Conservation (phyloP, 1,140 invertebrate genomes). For the Lucilia sericata region DNA sequence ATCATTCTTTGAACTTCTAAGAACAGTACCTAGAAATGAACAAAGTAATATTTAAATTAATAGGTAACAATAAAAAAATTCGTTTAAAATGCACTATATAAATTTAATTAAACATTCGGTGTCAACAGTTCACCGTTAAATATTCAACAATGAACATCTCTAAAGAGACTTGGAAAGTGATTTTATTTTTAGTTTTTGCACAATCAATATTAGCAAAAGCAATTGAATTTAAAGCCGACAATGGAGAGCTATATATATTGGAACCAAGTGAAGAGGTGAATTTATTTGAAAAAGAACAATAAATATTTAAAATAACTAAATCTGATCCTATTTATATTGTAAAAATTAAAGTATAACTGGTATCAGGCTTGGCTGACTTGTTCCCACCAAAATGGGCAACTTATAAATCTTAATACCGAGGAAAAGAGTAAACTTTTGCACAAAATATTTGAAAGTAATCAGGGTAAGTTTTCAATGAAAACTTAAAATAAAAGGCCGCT, state of each 20-base stretch:
- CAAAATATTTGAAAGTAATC: background rate
- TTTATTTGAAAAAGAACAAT: background rate
- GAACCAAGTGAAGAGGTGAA: background rate
- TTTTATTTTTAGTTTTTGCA: too few species aligned
- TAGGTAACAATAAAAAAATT: too few species aligned
- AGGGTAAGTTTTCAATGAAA: background rate
- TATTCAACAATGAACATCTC: too few species aligned
- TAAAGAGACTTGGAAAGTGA: too few species aligned
- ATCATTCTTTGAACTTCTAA: too few species aligned
- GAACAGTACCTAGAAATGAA: too few species aligned
- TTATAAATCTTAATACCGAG: background rate
- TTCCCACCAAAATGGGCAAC: background rate
- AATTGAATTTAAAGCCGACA: background rate
- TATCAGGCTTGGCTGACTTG: background rate
- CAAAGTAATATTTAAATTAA: too few species aligned
- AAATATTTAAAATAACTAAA: background rate
- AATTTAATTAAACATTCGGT: too few species aligned
- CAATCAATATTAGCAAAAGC: background rate
- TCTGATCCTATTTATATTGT: background rate
- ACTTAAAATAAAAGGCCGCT: background rate
- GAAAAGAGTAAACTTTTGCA: background rate
- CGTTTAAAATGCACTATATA: too few species aligned
- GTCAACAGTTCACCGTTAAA: too few species aligned
- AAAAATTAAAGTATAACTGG: constrained; percentile 15
- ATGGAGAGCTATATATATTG: background rate